A percentile compares a stretch with the other conserved stretches of the same genome.
Conservation (phyloP, 1,140 invertebrate genomes). For the Thalassaphorura encarpata region DNA sequence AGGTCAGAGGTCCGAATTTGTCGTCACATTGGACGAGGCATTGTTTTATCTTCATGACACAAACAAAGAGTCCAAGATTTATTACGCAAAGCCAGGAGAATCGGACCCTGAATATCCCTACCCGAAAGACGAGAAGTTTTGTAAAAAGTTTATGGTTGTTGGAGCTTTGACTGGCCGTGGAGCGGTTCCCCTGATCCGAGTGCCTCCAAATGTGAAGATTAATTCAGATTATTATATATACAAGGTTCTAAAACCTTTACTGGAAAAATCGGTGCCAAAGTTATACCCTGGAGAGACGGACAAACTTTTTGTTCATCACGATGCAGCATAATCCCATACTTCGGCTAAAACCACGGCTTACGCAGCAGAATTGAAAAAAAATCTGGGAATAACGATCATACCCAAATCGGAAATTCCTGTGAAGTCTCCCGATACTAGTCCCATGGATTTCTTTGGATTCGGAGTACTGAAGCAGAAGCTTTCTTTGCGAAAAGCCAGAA, state of each 20-base stretch:
- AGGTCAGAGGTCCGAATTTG: constrained; percentile 1
- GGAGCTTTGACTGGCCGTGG: constrained; percentile 7
- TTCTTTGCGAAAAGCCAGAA: background rate
- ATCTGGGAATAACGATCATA: background rate
- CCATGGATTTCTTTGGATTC: constrained; percentile 9
- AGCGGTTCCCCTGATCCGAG: constrained; percentile 1
- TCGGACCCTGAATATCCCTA: background rate
- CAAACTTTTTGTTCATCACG: constrained; percentile 9
- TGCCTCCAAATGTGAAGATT: constrained; percentile 2
- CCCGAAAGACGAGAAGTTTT: background rate
- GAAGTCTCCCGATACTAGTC: constrained; percentile 1
- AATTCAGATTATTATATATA: background rate
- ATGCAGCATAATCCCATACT: constrained; percentile 4
- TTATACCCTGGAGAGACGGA: background rate
- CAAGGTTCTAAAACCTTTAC: background rate
- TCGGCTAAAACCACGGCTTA: background rate
- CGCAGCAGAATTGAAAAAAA: background rate
- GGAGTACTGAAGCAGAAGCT: background rate
- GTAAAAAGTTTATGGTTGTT: constrained; percentile 1
- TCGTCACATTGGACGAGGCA: constrained; percentile 18
- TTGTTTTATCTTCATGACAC: background rate
- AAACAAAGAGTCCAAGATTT: background rate
- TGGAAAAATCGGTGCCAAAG: background rate
- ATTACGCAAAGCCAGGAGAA: background rate
- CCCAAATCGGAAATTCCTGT: background rate